Conservation (phyloP, 2,888 invertebrate species). For the Nephrocerus scutellatus region DNA sequence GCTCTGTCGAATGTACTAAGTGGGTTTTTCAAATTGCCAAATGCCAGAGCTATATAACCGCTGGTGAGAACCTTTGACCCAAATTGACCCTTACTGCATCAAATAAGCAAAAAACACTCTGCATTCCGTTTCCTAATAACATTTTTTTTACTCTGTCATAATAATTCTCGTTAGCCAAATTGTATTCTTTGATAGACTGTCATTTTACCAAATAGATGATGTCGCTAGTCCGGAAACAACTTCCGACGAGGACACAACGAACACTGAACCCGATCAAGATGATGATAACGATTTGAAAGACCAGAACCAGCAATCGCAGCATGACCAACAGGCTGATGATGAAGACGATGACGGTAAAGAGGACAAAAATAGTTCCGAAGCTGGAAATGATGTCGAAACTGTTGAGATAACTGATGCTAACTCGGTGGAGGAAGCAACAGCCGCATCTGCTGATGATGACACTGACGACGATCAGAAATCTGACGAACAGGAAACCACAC, state of each 20-base stretch:
- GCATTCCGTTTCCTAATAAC: too few relatives aligned
- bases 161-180: too few relatives aligned
- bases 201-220: conserved; percentile 28
- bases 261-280: conserved; percentile 48
- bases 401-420: conserved; percentile 40
- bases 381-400: conserved; percentile 35
- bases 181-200: too few relatives aligned
- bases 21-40: too few relatives aligned
- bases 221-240: conserved; percentile 29
- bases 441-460: conserved; percentile 37
- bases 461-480: conserved; percentile 40
- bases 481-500: conserved; percentile 44
- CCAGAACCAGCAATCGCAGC: conserved; percentile 21
- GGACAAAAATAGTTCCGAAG: conserved; percentile 30
- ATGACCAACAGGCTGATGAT: conserved; percentile 31
- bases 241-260: conserved; percentile 38
- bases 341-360: conserved; percentile 30
- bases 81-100: too few relatives aligned
- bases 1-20: too few relatives aligned
- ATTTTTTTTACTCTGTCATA: too few relatives aligned
- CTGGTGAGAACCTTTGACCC: too few relatives aligned
- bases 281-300: conserved; percentile 21
- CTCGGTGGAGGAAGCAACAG: conserved; percentile 36
- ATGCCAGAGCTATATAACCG: too few relatives aligned
- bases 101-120: too few relatives aligned